Conservation (phyloP, 1,140 invertebrate species). For the Drepana arcuata region DNA sequence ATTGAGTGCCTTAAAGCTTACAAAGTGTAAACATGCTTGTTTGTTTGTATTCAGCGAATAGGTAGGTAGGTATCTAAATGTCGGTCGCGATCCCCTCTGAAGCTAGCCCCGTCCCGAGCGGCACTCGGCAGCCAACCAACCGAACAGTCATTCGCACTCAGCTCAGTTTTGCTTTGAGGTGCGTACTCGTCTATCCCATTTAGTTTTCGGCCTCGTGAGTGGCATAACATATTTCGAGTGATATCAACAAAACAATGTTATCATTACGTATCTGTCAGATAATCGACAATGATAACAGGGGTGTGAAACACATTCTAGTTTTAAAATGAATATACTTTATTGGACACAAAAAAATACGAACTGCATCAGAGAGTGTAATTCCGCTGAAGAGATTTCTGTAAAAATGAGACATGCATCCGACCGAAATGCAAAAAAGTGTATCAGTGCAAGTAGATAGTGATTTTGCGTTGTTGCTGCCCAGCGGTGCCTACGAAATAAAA, state of each 20-base stretch:
- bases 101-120: no score
- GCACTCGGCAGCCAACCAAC: no score
- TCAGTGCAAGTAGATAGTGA: slow-evolving; percentile 84
- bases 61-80: no score
- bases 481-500: slow-evolving; percentile 81
- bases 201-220: slow-evolving; percentile 39
- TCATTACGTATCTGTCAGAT: slow-evolving; percentile 39
- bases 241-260: slow-evolving; percentile 50
- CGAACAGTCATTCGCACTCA: slow-evolving; percentile 10
- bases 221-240: slow-evolving; percentile 32
- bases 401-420: slow-evolving; percentile 70
- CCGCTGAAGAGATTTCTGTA: slow-evolving; percentile 44
- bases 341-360: slow-evolving; percentile 18
- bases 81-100: no score
- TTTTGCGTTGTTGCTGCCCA: slow-evolving; percentile 78
- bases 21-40: no score
- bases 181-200: slow-evolving; percentile 21
- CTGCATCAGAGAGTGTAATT: slow-evolving; percentile 36
- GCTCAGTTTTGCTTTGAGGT: slow-evolving; percentile 9
- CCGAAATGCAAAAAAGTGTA: slow-evolving; percentile 81
- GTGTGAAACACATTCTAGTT: slow-evolving; percentile 22
- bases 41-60: no score
- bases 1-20: no score
- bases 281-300: slow-evolving; percentile 35
- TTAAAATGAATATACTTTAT: slow-evolving; percentile 16